Percentiles rank a stretch among this genome's conserved stretches.
These are phyloP conservation scores for Pomatostomus ruficeps DNA, from an alignment of 2,113 vertebrate species.

Conservation along the genomic window DNA sequence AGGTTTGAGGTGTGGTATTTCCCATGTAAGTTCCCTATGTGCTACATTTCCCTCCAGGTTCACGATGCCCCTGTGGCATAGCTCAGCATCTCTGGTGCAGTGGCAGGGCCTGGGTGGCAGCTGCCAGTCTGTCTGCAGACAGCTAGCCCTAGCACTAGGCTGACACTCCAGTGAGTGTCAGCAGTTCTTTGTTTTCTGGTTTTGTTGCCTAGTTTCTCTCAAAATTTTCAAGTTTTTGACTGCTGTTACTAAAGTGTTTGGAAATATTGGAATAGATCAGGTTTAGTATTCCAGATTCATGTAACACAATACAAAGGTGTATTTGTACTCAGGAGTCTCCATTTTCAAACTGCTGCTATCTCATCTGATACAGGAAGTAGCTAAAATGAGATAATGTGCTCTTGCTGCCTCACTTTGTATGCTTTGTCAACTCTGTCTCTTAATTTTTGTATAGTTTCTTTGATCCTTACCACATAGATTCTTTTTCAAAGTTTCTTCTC, in stretches of 20 bases:
- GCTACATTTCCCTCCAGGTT: background rate
- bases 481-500: background rate
- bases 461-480: background rate
- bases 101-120: background rate
- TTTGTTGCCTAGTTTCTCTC: background rate
- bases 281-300: background rate
- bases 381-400: background rate
- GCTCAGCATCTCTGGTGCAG: background rate
- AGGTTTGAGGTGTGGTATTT: background rate
- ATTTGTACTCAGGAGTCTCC: background rate
- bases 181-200: background rate
- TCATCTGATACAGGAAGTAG: background rate
- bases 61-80: background rate
- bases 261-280: background rate
- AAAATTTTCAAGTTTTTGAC: background rate
- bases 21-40: rapidly evolving
- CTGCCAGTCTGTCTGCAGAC: background rate
- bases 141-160: background rate
- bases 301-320: background rate
- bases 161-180: background rate
- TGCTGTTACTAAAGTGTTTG: background rate
- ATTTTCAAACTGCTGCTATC: background rate
- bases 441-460: background rate
- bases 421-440: background rate
- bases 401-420: background rate